These are phyloP conservation scores for Drosophila setifemur DNA, from an alignment of 1,140 invertebrate genomes.

Conservation along the genomic window DNA sequence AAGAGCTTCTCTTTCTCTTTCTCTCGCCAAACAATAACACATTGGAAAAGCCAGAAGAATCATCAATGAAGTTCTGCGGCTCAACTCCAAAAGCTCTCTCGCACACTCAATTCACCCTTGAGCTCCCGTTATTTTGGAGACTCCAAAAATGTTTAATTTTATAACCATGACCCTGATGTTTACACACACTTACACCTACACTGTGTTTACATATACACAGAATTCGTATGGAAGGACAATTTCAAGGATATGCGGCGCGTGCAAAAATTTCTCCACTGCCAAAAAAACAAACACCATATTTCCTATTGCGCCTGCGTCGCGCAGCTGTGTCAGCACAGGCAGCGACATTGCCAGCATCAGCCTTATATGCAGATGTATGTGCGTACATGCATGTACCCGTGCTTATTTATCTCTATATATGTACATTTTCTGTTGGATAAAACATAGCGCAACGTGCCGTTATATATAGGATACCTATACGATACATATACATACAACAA, in stretches of 20 bases:
- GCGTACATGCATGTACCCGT: neutral
- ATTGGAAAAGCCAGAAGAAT: slow-evolving; percentile 39
- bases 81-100: slow-evolving; percentile 25
- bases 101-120: slow-evolving; percentile 5
- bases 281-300: slow-evolving; percentile 29
- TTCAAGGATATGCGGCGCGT: slow-evolving; percentile 78
- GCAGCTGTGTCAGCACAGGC: neutral
- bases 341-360: neutral
- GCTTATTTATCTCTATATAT: no score
- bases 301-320: slow-evolving; percentile 47
- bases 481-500: slow-evolving; percentile 19
- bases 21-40: no score
- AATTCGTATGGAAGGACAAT: slow-evolving; percentile 43
- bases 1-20: no score
- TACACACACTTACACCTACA: slow-evolving; percentile 39
- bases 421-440: slow-evolving; percentile 35
- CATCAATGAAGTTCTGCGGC: slow-evolving; percentile 61
- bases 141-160: slow-evolving; percentile 78
- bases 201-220: neutral
- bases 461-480: slow-evolving; percentile 18
- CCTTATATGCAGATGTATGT: slow-evolving; percentile 1
- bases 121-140: slow-evolving; percentile 65
- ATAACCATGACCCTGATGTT: slow-evolving; percentile 82
- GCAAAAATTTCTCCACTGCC: slow-evolving; percentile 74
- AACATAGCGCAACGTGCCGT: slow-evolving; percentile 25